Percentiles rank a stretch among this genome's conserved stretches.
Evolutionary conservation across 1,140 invertebrate species (phyloP).

Genomic region (Trinorchestia longiramus): DNA sequence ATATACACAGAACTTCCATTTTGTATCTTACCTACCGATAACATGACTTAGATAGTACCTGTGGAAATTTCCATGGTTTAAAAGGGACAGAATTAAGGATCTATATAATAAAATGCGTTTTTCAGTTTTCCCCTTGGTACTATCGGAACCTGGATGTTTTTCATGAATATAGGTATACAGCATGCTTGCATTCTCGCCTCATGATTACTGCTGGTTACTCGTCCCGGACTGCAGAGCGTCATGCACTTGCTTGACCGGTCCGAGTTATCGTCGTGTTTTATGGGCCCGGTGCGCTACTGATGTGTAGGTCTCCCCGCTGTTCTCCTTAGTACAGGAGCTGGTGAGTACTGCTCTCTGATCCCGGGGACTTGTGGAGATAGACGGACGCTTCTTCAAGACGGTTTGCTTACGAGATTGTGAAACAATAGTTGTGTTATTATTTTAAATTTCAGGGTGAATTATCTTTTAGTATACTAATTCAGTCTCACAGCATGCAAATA

Average conservation of each 20-base stretch:
- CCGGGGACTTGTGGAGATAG: not conserved
- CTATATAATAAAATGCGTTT: no score
- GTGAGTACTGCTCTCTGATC: not conserved
- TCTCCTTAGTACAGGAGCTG: not conserved
- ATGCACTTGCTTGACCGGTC: conserved; percentile 22
- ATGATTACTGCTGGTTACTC: not conserved
- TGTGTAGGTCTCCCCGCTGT: not conserved
- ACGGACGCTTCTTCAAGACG: not conserved
- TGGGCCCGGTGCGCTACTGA: conserved; percentile 19
- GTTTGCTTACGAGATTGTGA: not conserved
- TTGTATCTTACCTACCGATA: no score
- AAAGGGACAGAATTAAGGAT: no score
- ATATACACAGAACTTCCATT: no score
- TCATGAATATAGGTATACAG: not conserved
- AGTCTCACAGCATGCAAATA: not conserved
- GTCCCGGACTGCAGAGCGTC: not conserved
- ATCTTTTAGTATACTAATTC: not conserved
- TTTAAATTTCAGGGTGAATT: not conserved
- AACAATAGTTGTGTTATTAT: not conserved
- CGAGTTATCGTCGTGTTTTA: not conserved
- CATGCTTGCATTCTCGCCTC: not conserved
- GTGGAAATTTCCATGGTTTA: no score
- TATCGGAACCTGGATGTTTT: no score
- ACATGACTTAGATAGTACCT: no score
- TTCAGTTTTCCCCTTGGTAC: no score